A percentile compares a stretch with the other conserved stretches of the same genome.
These are phyloP conservation scores for Leptobrachium leishanense DNA, from an alignment of 2,113 vertebrate species.

Conservation along the genomic window DNA sequence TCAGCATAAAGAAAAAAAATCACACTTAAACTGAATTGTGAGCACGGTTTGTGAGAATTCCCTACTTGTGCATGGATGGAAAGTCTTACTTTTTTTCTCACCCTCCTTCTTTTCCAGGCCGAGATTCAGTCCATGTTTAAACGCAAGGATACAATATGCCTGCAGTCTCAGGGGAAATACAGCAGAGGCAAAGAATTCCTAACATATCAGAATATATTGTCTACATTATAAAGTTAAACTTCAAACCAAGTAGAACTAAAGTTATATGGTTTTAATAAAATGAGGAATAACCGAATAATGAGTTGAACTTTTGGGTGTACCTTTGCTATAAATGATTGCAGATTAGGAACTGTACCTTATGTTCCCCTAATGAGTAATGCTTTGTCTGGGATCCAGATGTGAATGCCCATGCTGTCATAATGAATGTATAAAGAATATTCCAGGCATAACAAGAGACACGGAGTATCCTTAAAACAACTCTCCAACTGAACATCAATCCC, in stretches of 20 bases:
- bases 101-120: no score
- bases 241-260: not conserved
- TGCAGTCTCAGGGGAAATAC: no score
- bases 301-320: not conserved
- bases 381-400: conserved; percentile 64
- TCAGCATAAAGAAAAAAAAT: no score
- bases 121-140: no score
- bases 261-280: conserved; percentile 28
- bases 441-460: not conserved
- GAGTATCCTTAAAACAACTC: conserved; percentile 1
- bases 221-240: conserved; percentile 8
- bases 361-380: conserved; percentile 25
- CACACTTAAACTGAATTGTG: no score
- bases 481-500: not conserved
- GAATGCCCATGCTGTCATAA: conserved; percentile 35
- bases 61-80: no score
- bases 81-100: no score
- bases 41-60: no score
- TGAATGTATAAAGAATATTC: not conserved
- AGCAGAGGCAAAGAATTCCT: no score
- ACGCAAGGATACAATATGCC: no score
- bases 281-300: not conserved
- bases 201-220: not conserved
- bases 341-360: conserved; percentile 48
- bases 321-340: conserved; percentile 15